Evolutionary conservation across 2,113 vertebrate genomes (phyloP), one percentile per base, ranked within the genome.

Genomic region (Heterochromis multidens): DNA sequence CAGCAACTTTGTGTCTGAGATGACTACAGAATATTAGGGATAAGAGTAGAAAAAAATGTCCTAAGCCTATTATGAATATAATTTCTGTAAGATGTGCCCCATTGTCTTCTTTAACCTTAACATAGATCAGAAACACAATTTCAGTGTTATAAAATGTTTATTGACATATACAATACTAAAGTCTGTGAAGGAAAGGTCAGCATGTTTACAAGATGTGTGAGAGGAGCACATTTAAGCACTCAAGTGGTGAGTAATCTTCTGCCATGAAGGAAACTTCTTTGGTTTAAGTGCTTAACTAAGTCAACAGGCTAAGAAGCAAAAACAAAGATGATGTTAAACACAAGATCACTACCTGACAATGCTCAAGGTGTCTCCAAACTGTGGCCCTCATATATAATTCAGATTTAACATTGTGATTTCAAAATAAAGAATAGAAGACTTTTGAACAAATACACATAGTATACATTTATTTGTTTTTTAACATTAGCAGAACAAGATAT

Each of bases 71-170:
- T 37, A 6, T 37, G 7, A 37, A 7, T 5, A 37, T 5, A 6
- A 37, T n/a, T n/a, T n/a, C n/a, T n/a, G n/a, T 1, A 33, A 74
- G 46, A 54, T 1, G 4, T 3, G 21, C 29, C 23, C 23, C 14
- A n/a, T 72, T 21, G 0, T 6, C 16, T 37, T 7, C 13, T 49
- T 13, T 60, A 1, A 49, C 11, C 33, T 19, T 5, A 79, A 86
- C 13, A 70, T 54, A 88, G n/a, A 59, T 43, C 7, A 65, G 7
- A 70, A 0, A 80, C 31, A 27, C 16, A 10, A 52, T 5, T 1
- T 72, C 3, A 46, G 70, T 43, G 79, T 86, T 88, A 87, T 79
- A 88, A 89, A 90, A 70, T 84, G 83, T 95, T 95, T 94, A 94
- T 94, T 94, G 74, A 87, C 46, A 77, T 77, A 77, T 84, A 86